Percentiles rank a stretch among this genome's conserved stretches.
phyloP scores from a whole-genome alignment of 2,113 vertebrate species.

The Dolichotis patagonum region DNA sequence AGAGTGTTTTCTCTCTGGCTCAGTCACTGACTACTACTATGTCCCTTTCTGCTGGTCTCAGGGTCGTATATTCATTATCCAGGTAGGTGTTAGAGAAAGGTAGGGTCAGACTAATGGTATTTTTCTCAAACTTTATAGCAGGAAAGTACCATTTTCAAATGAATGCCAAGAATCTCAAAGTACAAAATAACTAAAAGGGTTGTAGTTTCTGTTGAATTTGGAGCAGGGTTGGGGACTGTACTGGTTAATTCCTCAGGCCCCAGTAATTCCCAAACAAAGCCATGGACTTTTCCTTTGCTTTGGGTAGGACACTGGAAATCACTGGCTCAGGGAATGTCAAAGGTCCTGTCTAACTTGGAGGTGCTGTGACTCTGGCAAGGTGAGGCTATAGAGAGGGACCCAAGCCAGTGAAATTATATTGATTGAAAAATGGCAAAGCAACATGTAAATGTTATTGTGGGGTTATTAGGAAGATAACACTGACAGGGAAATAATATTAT shows the following conservation, averaged over 20 bases:
- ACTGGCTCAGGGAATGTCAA: neutral
- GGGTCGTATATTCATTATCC: neutral
- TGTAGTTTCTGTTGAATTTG: neutral
- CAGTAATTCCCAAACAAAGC: neutral
- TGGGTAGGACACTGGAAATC: neutral
- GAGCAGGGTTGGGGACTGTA: neutral
- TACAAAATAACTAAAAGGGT: neutral
- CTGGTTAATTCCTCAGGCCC: neutral
- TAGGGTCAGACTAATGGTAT: neutral
- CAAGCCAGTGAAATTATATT: neutral
- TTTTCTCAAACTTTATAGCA: constrained; percentile 11
- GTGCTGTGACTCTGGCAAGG: constrained; percentile 11
- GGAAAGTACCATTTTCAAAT: constrained; percentile 31
- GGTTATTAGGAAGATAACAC: constrained; percentile 27
- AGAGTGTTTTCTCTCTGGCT: neutral
- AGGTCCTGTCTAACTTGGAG: neutral
- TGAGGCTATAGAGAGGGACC: neutral
- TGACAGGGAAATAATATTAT: neutral
- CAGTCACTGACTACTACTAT: neutral
- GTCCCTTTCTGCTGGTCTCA: neutral
- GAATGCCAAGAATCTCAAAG: neutral
- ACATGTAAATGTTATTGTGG: neutral
- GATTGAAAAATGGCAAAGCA: neutral
- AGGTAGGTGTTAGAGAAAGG: neutral
- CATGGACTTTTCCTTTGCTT: neutral